Evolutionary conservation across 2,888 invertebrate genomes (phyloP).

Genomic region (Pteria penguin): DNA sequence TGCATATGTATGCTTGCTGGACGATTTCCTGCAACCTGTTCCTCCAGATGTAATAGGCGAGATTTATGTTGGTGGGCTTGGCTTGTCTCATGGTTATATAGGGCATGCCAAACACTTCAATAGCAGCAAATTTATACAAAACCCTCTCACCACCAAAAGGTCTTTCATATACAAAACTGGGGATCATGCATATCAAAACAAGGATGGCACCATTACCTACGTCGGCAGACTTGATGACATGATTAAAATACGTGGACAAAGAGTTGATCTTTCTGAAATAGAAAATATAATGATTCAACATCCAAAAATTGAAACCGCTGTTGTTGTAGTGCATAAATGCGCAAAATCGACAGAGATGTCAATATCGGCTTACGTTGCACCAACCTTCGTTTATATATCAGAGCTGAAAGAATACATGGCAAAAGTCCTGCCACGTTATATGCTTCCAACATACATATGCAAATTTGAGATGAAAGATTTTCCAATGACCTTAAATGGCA

Average conservation of each 20-base stretch:
- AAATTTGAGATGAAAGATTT: constrained; percentile 55
- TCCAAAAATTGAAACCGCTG: constrained; percentile 60
- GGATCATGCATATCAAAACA: constrained; percentile 87
- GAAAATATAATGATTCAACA: constrained; percentile 81
- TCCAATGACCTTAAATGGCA: constrained; percentile 62
- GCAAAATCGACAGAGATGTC: constrained; percentile 41
- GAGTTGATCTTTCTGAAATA: constrained; percentile 91
- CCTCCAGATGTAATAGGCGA: constrained; percentile 89
- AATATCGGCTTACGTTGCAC: constrained; percentile 64
- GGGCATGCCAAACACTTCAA: constrained; percentile 84
- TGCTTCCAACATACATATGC: constrained; percentile 64
- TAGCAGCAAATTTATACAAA: constrained; percentile 69
- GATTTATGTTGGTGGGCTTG: constrained; percentile 89
- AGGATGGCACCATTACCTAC: constrained; percentile 84
- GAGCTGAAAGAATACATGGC: constrained; percentile 61
- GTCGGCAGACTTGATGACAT: constrained; percentile 91
- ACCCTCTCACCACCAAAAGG: constrained; percentile 45
- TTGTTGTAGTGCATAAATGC: constrained; percentile 61
- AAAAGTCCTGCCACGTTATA: constrained; percentile 62
- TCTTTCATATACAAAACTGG: constrained; percentile 88
- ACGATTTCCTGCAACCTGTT: constrained; percentile 86
- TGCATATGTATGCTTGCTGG: constrained; percentile 89
- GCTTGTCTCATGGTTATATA: constrained; percentile 89
- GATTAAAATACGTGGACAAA: constrained; percentile 85
- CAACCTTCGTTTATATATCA: constrained; percentile 56